Evolutionary conservation across 2,888 invertebrate genomes (phyloP), one percentile per base, ranked within the genome.

Genomic region (Matsumyia berberina): DNA sequence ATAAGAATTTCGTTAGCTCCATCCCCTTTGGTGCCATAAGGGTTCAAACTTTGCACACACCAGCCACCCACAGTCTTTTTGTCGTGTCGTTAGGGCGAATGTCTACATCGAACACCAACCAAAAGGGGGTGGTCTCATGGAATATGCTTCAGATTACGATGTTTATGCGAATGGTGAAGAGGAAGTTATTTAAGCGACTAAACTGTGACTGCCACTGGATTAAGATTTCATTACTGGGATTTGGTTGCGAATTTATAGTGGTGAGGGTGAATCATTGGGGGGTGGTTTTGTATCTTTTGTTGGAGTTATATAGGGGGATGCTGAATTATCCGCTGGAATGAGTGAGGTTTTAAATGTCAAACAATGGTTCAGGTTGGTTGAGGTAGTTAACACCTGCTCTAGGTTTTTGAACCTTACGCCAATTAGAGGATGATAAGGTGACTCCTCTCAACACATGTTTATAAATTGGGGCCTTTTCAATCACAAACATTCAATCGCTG

Each of bases 171-270:
- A n/a, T n/a, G 58, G 60, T 76, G 76, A 72, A 81, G 81, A 72
- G 81, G 86, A 86, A 86, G 86, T 86, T 86, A 77, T 86, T 86
- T 86, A 77, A 86, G 80, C 85, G 85, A 60, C 80, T 85, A 79
- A 85, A 79, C 79, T 74, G 79, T 79, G 49, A 79, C 74, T 44
- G 73, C 79, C 42, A 85, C 79, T 79, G 79, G 85, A 85, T 85
- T 80, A 79, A 83, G 67, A 83, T 83, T 83, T 83, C 83, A 83
- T 83, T 83, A 83, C 70, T 74, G 85, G 74, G 79, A 85, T 85
- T 80, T 85, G 74, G 76, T 80, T 70, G 44, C 53, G 53, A 80
- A 74, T 85, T 72, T 85, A 76, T 76, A 66, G 51, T 66, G 73
- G 69, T 58, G 55, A 70, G 85, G 85, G 80, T 85, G 74, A 80